Conservation (phyloP, 2,113 vertebrate genomes). For the Dromas ardeola region DNA sequence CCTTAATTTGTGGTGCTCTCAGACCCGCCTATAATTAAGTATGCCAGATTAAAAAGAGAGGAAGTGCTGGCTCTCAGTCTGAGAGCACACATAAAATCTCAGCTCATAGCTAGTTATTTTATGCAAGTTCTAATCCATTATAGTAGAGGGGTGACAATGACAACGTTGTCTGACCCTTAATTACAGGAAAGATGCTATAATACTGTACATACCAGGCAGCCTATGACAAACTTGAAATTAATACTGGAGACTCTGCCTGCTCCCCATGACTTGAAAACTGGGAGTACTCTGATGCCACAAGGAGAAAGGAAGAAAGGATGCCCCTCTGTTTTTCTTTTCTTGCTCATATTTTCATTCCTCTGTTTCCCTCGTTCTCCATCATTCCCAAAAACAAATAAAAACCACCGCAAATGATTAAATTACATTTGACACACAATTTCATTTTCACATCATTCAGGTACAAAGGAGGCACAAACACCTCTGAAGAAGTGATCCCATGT, state of each 20-base stretch:
- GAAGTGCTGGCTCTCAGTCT: neutral
- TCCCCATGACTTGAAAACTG: neutral
- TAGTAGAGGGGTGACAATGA: neutral
- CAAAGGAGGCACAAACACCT: neutral
- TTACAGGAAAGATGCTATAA: constrained; percentile 23
- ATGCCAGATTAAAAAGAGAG: constrained; percentile 18
- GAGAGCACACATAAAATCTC: neutral
- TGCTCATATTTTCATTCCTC: neutral
- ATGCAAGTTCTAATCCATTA: constrained; percentile 29
- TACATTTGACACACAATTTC: rapidly evolving
- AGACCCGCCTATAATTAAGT: neutral
- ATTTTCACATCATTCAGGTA: neutral
- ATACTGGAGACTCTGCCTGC: neutral
- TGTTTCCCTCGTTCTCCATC: neutral
- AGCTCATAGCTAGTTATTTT: neutral
- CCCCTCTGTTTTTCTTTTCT: neutral
- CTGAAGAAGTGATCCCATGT: neutral
- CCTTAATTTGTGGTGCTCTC: constrained; percentile 10
- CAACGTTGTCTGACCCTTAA: neutral
- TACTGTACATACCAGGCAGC: neutral
- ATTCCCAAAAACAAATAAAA: neutral
- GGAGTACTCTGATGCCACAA: neutral
- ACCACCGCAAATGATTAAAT: neutral
- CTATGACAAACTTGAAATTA: constrained; percentile 21
- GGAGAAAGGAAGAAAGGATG: neutral